A percentile compares a stretch with the other conserved stretches of the same genome.
These are phyloP conservation scores for Sebastes oblongus DNA, from an alignment of 2,797 vertebrate genomes.

Conservation along the genomic window DNA sequence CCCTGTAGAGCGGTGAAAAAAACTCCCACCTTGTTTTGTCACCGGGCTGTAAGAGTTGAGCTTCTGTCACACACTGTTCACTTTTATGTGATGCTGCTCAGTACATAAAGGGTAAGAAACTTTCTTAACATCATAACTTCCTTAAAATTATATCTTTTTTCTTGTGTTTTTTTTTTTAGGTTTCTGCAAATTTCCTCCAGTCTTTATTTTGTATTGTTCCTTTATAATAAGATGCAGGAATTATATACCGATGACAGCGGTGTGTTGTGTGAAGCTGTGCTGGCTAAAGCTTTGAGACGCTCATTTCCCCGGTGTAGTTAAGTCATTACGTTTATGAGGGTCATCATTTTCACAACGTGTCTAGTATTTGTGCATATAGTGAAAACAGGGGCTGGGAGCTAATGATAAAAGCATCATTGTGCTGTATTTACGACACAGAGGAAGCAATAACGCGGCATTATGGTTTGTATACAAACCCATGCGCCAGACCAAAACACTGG, in stretches of 20 bases:
- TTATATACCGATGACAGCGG: slow-evolving; percentile 1
- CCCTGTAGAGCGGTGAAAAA: neutral
- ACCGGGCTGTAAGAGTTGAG: slow-evolving; percentile 38
- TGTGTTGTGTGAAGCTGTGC: neutral
- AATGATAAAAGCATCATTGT: slow-evolving; percentile 55
- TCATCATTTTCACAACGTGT: slow-evolving; percentile 54
- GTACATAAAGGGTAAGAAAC: slow-evolving; percentile 46
- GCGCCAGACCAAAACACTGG: slow-evolving; percentile 30
- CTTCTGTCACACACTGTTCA: neutral
- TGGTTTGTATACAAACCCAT: slow-evolving; percentile 38
- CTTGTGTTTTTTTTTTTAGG: neutral
- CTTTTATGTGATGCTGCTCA: neutral
- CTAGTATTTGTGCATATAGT: slow-evolving; percentile 41
- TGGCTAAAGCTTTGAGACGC: neutral
- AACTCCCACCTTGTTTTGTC: slow-evolving; percentile 3
- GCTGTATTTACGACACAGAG: slow-evolving; percentile 47
- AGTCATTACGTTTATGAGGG: slow-evolving; percentile 63
- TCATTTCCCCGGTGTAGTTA: slow-evolving; percentile 35
- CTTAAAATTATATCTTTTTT: neutral
- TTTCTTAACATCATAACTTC: neutral
- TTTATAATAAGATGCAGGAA: neutral
- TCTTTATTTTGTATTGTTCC: neutral
- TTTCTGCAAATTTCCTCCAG: neutral
- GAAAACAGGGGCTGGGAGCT: slow-evolving; percentile 20
- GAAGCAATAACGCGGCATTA: slow-evolving; percentile 47